Evolutionary conservation across 2,888 invertebrate species (phyloP), one percentile per base, ranked within the genome.

Genomic region (Sclerodermus sp.): DNA sequence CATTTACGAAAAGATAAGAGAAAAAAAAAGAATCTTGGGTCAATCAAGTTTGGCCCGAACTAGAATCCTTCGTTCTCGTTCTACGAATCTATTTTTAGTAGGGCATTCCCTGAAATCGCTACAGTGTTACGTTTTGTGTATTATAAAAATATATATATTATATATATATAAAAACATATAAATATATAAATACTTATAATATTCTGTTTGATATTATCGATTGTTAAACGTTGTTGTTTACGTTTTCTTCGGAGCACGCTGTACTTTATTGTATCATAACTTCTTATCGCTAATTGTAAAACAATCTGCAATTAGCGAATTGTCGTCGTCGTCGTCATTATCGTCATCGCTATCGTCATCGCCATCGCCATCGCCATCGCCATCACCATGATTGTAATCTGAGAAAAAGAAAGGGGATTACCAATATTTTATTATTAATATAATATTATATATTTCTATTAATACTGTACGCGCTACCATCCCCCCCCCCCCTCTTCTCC

Each of bases 181-280:
- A 56, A 62, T 64, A 62, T 68, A 55, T 53, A 59, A 60, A 58
- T 55, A 52, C 23, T 47, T 38, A 34, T 51, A 54, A 70, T 74
- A 73, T 76, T 76, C 72, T 74, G 75, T 76, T 76, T 74, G 70
- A 76, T 76, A 76, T 76, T 75, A 76, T 76, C 71, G 64, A 73
- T 74, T 76, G 76, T 75, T 76, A 67, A 76, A 67, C 73, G 65
- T 76, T 76, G 73, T 76, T 75, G 75, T 74, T 76, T 76, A 73
- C 70, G 73, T 74, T 76, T 63, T 64, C 58, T 71, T 67, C 66
- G 66, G 68, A 75, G 76, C 76, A 74, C 71, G 62, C 69, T 76
- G 76, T 76, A 76, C 76, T 76, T 76, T 72, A 76, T 58, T 76
- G 75, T 76, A 76, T 71, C 58, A 70, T 69, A 67, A 63, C 61